These are phyloP conservation scores for Bombus vancouverensis DNA, from an alignment of 1,140 invertebrate genomes.

Conservation along the genomic window DNA sequence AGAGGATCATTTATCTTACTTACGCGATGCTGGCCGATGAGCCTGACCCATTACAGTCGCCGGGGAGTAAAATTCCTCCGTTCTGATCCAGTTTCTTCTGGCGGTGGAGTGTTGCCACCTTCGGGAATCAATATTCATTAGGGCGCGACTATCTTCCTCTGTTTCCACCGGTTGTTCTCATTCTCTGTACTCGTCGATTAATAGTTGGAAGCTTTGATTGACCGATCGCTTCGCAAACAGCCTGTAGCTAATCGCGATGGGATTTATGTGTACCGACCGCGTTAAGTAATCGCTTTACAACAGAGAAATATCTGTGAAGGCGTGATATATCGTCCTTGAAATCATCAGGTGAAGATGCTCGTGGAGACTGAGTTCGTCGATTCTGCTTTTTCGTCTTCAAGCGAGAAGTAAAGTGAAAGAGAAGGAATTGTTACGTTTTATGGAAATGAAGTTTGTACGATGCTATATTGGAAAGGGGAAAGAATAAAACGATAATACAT, in stretches of 20 bases:
- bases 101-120: conserved; percentile 22
- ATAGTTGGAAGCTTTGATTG: conserved; percentile 61
- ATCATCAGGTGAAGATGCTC: background rate
- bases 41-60: conserved; percentile 63
- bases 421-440: too few relatives aligned
- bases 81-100: conserved; percentile 46
- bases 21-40: conserved; percentile 61
- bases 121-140: conserved; percentile 68
- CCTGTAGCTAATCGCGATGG: conserved; percentile 23
- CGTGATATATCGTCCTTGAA: background rate
- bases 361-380: too few relatives aligned
- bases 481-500: too few relatives aligned
- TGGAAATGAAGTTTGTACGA: too few relatives aligned
- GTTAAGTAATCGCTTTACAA: background rate
- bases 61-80: conserved; percentile 60
- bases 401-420: too few relatives aligned
- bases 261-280: background rate
- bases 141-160: background rate
- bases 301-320: background rate
- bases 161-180: conserved; percentile 13
- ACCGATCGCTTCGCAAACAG: conserved; percentile 48
- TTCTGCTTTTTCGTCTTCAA: too few relatives aligned
- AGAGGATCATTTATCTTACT: conserved; percentile 70
- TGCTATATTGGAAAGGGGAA: too few relatives aligned
- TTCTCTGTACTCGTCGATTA: conserved; percentile 38